These are phyloP conservation scores for Sycobia sp. DNA, from an alignment of 1,140 invertebrate genomes.

Conservation along the genomic window DNA sequence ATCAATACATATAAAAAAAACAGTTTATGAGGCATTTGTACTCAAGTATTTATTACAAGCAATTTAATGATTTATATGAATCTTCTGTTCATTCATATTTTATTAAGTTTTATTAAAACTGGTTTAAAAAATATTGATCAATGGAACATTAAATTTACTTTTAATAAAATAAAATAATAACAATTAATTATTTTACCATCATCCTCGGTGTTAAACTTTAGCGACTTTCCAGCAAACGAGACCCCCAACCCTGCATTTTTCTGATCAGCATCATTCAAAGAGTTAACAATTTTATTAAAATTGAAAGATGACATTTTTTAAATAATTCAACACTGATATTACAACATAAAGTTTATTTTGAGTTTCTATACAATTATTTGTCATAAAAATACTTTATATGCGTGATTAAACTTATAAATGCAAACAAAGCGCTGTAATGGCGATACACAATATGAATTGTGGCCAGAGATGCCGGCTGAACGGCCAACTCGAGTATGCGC, in stretches of 20 bases:
- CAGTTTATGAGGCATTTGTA: no score
- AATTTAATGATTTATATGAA: no score
- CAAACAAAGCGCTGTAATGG: conserved; percentile 9
- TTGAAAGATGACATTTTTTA: conserved; percentile 49
- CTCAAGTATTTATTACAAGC: no score
- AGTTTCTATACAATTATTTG: background rate
- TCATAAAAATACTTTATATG: background rate
- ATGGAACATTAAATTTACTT: no score
- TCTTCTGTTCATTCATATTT: no score
- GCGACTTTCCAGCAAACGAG: conserved; percentile 69
- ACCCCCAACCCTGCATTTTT: conserved; percentile 56
- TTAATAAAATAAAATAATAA: no score
- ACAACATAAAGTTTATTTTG: background rate
- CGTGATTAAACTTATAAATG: background rate
- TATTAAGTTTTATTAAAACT: no score
- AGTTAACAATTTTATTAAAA: conserved; percentile 47
- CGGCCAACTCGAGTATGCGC: no score
- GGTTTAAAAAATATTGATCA: no score
- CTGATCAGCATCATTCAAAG: conserved; percentile 43
- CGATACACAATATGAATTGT: no score
- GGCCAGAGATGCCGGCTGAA: no score
- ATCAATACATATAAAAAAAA: no score
- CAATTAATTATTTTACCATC: conserved; percentile 67
- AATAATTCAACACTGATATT: background rate
- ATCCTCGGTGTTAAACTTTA: conserved; percentile 70